A percentile compares a stretch with the other conserved stretches of the same genome.
These are phyloP conservation scores for Esox lucius DNA, from an alignment of 2,797 vertebrate species.

Conservation along the genomic window DNA sequence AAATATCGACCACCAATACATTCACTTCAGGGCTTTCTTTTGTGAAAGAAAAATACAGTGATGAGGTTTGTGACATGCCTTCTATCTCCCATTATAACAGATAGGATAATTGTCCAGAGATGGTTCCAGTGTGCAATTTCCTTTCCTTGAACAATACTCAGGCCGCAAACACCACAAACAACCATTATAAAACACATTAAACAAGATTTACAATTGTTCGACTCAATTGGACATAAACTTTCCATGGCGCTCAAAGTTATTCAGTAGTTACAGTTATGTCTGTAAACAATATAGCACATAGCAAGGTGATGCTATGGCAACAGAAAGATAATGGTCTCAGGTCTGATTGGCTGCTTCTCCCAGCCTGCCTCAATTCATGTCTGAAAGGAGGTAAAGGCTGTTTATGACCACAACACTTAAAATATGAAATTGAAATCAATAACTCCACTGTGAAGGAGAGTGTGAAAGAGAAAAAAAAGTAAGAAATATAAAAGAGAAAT, in stretches of 20 bases:
- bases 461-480: conserved; percentile 19
- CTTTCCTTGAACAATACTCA: conserved; percentile 1
- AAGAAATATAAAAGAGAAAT: not conserved
- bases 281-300: not conserved
- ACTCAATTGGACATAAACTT: not conserved
- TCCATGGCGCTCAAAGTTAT: not conserved
- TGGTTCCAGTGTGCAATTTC: not conserved
- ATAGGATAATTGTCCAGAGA: conserved; percentile 39
- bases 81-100: conserved; percentile 21
- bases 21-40: not conserved
- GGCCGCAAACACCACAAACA: not conserved
- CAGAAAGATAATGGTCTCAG: conserved; percentile 46
- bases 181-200: conserved; percentile 1
- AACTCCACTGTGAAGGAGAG: conserved; percentile 53
- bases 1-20: not conserved
- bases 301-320: conserved; percentile 19
- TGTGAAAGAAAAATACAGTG: not conserved
- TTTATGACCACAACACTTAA: conserved; percentile 65
- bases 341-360: conserved; percentile 55
- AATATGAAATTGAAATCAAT: conserved; percentile 76
- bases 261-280: not conserved
- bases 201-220: not conserved
- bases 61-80: not conserved
- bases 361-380: conserved; percentile 63
- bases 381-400: conserved; percentile 65